Conservation (phyloP, 2,888 invertebrate genomes). For the Tipula unca region DNA sequence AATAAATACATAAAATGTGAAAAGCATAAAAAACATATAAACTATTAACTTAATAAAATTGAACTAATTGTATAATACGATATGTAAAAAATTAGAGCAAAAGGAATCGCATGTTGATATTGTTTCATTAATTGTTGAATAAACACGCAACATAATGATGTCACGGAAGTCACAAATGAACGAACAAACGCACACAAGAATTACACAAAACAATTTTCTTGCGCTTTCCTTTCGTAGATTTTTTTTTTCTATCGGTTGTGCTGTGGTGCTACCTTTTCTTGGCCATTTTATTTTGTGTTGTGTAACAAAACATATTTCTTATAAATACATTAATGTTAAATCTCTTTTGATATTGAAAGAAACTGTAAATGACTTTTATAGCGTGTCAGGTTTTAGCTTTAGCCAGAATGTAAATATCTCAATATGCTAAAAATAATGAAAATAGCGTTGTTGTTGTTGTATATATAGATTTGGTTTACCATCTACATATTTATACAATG, state of each 20-base stretch:
- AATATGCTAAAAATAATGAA: background rate
- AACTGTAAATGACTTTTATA: background rate
- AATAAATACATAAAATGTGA: background rate
- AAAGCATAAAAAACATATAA: background rate
- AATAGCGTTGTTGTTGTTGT: too few relatives aligned
- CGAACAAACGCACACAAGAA: background rate
- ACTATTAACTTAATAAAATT: background rate
- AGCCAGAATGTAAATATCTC: background rate
- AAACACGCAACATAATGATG: background rate
- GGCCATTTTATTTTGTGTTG: background rate
- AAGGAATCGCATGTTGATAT: background rate
- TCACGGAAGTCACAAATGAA: conserved; percentile 3
- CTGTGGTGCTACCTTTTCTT: background rate
- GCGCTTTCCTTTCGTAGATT: background rate
- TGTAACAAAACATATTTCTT: background rate
- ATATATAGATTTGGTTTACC: too few relatives aligned
- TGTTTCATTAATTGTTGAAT: background rate
- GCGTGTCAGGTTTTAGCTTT: background rate
- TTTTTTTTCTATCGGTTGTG: background rate
- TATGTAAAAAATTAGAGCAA: background rate
- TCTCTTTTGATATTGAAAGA: background rate
- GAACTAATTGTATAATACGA: background rate
- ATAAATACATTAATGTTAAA: background rate
- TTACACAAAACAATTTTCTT: background rate
- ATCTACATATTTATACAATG: background rate